Evolutionary conservation across 1,140 invertebrate species (phyloP), one percentile per base, ranked within the genome.

Genomic region (Tetragonula clypearis): DNA sequence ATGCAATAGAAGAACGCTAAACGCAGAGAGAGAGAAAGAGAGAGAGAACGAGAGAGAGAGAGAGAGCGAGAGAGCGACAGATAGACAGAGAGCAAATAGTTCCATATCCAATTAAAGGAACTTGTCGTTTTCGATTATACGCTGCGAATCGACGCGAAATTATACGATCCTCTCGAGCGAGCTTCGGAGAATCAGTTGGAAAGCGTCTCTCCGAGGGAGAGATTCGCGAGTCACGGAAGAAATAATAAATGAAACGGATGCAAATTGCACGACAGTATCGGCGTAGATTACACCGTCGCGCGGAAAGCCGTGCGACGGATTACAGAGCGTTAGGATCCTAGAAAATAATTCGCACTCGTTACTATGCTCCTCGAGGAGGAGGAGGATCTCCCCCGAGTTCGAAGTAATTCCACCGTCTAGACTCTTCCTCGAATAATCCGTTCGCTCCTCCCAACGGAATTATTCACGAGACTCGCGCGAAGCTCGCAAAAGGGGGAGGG

Each of bases 341-440:
- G 75, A 79, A 84, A 84, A 79, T 79, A 84, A 84, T 84, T 79
- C 66, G 23, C 12, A 23, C 76, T 73, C 77, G 65, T 84, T 79
- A 60, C 49, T 78, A 84, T 84, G 66, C 76, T 68, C 55, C 68
- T 72, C 68, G 60, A 62, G 76, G 76, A 84, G 30, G 30, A 30
- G 30, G 30, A 30, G 30, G 30, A 30, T 30, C 35, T 3, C 35
- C 79, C 68, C 23, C 5, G 41, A 8, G 19, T 79, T 79, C 76
- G 49, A 72, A 77, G 41, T 79, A 65, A 84, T 60, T 72, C 49
- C 58, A 35, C 5, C 58, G 55, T 84, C 75, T 75, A 82, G 72
- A 74, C 71, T 15, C 30, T 66, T 79, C 82, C 56, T 30, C 53
- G 75, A 62, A 8, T 49, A 58, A 84, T 71, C 65, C 75, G 62